A percentile compares a stretch with the other conserved stretches of the same genome.
Evolutionary conservation across 2,888 invertebrate genomes (phyloP).

Genomic region (Mesorhabditis belari): DNA sequence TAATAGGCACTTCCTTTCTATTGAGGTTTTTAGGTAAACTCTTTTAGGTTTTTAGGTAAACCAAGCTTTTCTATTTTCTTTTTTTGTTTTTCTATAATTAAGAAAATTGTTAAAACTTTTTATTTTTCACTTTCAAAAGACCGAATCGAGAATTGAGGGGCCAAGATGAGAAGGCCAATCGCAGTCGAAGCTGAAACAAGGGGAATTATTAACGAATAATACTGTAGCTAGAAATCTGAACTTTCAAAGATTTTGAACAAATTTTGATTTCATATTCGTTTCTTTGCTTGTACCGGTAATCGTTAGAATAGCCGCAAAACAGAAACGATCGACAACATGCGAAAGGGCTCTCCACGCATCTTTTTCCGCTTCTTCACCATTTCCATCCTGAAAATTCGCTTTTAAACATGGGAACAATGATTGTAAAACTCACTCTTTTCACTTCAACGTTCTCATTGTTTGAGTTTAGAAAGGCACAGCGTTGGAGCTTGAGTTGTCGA

Average conservation of each 20-base stretch:
- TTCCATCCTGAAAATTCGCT: constrained; percentile 12
- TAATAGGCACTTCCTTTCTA: too few relatives aligned
- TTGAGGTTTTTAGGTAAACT: too few relatives aligned
- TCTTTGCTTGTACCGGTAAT: constrained; percentile 15
- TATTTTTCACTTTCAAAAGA: not conserved
- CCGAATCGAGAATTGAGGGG: not conserved
- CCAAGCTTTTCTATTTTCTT: too few relatives aligned
- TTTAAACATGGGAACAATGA: too few relatives aligned
- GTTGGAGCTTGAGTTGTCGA: not conserved
- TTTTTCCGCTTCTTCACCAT: constrained; percentile 13
- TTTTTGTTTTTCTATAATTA: too few relatives aligned
- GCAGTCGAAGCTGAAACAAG: not conserved
- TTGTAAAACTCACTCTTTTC: not conserved
- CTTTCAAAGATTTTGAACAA: too few relatives aligned
- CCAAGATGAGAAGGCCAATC: not conserved
- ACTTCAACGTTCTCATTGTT: not conserved
- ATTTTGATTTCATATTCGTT: too few relatives aligned
- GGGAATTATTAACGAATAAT: not conserved
- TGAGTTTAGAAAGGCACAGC: not conserved
- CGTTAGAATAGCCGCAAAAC: constrained; percentile 25
- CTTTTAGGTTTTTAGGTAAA: too few relatives aligned
- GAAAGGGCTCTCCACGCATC: constrained; percentile 28
- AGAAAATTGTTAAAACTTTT: too few relatives aligned
- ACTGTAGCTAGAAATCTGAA: too few relatives aligned
- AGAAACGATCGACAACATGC: constrained; percentile 32